phyloP scores from a whole-genome alignment of 2,113 vertebrate genomes.

The Sialia sialis region DNA sequence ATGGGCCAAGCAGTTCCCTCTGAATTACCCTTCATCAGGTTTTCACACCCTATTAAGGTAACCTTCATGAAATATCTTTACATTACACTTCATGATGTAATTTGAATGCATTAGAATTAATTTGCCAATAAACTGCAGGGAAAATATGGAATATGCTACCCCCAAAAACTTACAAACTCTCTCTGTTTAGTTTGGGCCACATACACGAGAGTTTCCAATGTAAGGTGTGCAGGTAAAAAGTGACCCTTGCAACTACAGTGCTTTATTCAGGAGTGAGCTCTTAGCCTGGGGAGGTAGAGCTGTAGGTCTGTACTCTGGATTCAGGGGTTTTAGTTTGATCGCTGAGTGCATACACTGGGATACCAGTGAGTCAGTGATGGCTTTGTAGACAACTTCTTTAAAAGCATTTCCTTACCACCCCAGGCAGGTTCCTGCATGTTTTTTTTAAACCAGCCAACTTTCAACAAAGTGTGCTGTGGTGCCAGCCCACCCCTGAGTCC shows the following conservation, averaged over 20 bases:
- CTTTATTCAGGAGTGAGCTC: not conserved
- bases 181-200: not conserved
- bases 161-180: not conserved
- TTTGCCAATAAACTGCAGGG: slow-evolving; percentile 37
- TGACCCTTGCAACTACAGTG: not conserved
- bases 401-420: not conserved
- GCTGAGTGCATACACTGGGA: not conserved
- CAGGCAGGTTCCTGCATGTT: not conserved
- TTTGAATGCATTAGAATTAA: slow-evolving; percentile 47
- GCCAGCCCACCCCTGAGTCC: not conserved
- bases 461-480: not conserved
- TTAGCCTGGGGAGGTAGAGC: not conserved
- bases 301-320: not conserved
- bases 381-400: not conserved
- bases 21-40: slow-evolving; percentile 15
- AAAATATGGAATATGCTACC: slow-evolving; percentile 8
- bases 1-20: slow-evolving; percentile 43
- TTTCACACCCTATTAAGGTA: slow-evolving; percentile 57
- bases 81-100: slow-evolving; percentile 47
- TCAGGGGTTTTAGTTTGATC: not conserved
- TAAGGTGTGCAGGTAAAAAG: not conserved
- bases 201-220: not conserved
- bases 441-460: not conserved
- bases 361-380: not conserved
- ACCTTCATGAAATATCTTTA: slow-evolving; percentile 44